Evolutionary conservation across 2,113 vertebrate genomes (phyloP).

Genomic region (Bufo gargarizans): DNA sequence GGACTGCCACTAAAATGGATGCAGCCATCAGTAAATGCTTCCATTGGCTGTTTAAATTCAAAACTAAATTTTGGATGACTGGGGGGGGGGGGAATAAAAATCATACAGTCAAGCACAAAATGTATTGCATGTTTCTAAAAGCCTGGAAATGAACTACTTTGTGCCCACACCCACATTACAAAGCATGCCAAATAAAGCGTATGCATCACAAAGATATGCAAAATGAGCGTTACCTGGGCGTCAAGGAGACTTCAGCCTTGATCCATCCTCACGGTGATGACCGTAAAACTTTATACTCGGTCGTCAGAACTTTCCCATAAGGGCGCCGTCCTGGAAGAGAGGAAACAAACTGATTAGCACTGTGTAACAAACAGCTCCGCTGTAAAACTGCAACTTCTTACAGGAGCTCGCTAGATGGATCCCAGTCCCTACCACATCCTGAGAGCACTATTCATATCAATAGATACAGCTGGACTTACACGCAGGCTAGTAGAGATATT

Average conservation of each 20-base stretch:
- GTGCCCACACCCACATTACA: neutral
- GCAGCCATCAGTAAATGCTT: neutral
- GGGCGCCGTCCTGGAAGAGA: constrained; percentile 19
- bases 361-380: no score
- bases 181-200: neutral
- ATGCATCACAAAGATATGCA: neutral
- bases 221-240: constrained; percentile 67
- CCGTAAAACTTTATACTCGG: neutral
- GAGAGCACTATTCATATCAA: no score
- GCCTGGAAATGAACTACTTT: neutral
- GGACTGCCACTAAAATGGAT: neutral
- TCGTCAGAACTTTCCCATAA: constrained; percentile 1
- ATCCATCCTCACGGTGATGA: constrained; percentile 34
- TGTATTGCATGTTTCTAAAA: neutral
- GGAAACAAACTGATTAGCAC: neutral
- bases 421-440: no score
- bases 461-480: no score
- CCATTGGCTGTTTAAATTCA: no score
- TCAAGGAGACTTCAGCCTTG: constrained; percentile 55
- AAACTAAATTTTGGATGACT: neutral
- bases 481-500: no score
- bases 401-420: no score
- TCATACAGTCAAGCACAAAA: constrained; percentile 36
- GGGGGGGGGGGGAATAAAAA: neutral
- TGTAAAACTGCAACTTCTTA: neutral